Conservation (phyloP, 2,888 invertebrate species). For the Synanthedon vespiformis region DNA sequence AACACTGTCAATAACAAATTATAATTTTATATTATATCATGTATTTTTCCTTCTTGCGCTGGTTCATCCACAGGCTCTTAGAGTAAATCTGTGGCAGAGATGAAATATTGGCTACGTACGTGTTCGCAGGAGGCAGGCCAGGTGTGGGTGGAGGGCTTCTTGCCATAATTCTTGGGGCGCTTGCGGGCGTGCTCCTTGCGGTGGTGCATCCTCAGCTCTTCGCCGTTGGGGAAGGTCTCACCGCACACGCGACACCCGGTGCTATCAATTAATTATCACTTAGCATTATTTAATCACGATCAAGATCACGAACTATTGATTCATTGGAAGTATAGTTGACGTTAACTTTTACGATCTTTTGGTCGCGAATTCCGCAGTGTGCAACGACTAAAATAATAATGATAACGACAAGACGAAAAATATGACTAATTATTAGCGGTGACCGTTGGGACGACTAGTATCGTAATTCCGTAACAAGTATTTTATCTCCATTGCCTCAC, state of each 20-base stretch:
- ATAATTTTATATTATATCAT: too few relatives aligned
- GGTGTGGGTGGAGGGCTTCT: constrained; percentile 22
- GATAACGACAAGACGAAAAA: too few relatives aligned
- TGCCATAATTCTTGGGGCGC: constrained; percentile 47
- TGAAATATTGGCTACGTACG: constrained; percentile 19
- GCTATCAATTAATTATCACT: constrained; percentile 13
- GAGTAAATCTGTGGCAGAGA: neutral
- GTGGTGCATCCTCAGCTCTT: constrained; percentile 44
- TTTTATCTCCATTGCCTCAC: neutral
- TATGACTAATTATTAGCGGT: too few relatives aligned
- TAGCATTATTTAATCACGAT: neutral
- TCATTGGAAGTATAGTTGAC: too few relatives aligned
- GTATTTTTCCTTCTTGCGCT: constrained; percentile 19
- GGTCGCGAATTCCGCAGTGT: too few relatives aligned
- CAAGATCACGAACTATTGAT: too few relatives aligned
- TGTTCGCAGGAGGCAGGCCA: constrained; percentile 48
- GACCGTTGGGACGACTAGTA: too few relatives aligned
- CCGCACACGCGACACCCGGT: constrained; percentile 53
- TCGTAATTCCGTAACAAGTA: too few relatives aligned
- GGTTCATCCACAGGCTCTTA: constrained; percentile 44
- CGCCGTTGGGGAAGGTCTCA: constrained; percentile 31
- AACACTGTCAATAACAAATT: constrained; percentile 26
- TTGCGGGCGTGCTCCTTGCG: constrained; percentile 39
- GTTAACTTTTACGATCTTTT: too few relatives aligned
- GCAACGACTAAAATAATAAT: too few relatives aligned